Conservation (phyloP, 2,113 vertebrate genomes). For the Theristicus caerulescens region DNA sequence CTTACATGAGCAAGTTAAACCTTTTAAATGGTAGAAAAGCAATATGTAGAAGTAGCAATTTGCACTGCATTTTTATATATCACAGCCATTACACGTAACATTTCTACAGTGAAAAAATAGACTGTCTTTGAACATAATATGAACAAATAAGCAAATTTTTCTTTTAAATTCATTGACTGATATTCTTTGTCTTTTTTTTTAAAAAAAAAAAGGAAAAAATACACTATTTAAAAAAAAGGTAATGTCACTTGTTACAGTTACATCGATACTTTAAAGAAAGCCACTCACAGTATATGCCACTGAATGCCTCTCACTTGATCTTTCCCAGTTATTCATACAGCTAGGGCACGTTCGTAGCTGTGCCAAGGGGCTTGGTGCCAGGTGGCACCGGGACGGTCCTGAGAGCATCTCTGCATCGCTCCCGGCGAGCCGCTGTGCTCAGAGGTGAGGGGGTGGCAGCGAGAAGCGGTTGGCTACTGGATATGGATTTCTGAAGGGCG, state of each 20-base stretch:
- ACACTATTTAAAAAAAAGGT: slow-evolving; percentile 73
- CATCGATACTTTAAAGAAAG: slow-evolving; percentile 69
- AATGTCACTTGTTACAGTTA: slow-evolving; percentile 76
- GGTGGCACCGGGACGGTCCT: background rate
- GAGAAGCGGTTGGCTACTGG: background rate
- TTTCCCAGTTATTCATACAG: slow-evolving; percentile 10
- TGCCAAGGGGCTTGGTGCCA: background rate
- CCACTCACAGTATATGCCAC: slow-evolving; percentile 30
- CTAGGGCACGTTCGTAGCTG: background rate
- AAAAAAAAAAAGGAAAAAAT: slow-evolving; percentile 60
- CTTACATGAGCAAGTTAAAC: slow-evolving; percentile 44
- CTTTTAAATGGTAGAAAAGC: slow-evolving; percentile 62
- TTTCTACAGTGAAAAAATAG: slow-evolving; percentile 96
- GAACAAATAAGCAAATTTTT: slow-evolving; percentile 85
- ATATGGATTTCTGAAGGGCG: fast-evolving
- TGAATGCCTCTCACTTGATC: background rate
- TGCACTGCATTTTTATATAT: slow-evolving; percentile 49
- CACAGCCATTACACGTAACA: slow-evolving; percentile 76
- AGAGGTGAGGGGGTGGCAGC: background rate
- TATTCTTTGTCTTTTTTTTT: slow-evolving; percentile 55
- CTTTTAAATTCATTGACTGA: slow-evolving; percentile 69
- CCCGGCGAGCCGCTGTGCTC: background rate
- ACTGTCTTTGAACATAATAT: slow-evolving; percentile 94
- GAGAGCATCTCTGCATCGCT: background rate
- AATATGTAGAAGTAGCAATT: slow-evolving; percentile 49